These are phyloP conservation scores for Eurosta solidaginis DNA, from an alignment of 1,140 invertebrate species.

Conservation along the genomic window DNA sequence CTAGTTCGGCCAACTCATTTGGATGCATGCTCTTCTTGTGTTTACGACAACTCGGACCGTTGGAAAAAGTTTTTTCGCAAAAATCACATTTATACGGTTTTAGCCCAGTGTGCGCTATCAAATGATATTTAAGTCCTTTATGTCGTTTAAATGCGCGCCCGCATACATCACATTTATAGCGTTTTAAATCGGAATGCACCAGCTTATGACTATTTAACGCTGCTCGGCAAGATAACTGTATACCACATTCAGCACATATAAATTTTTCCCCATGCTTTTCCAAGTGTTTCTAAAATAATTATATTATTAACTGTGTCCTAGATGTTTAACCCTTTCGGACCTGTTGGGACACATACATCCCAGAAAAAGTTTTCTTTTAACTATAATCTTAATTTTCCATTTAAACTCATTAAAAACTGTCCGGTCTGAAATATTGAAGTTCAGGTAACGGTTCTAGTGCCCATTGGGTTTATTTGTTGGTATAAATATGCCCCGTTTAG, in stretches of 20 bases:
- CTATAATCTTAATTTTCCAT: too few species aligned
- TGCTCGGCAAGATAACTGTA: conserved; percentile 52
- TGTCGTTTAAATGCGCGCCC: conserved; percentile 52
- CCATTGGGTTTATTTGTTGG: too few species aligned
- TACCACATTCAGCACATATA: conserved; percentile 56
- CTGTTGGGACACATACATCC: too few species aligned
- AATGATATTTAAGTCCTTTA: conserved; percentile 60
- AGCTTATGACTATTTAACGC: conserved; percentile 57
- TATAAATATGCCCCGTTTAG: too few species aligned
- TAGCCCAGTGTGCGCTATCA: conserved; percentile 60
- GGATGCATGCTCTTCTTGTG: conserved; percentile 62
- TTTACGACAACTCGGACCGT: conserved; percentile 61
- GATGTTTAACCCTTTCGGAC: too few species aligned
- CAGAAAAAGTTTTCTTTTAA: too few species aligned
- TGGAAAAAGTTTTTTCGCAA: conserved; percentile 62
- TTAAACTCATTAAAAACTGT: too few species aligned
- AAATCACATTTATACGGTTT: conserved; percentile 62
- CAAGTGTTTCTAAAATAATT: conserved; percentile 20
- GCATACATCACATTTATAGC: conserved; percentile 56
- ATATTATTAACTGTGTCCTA: too few species aligned
- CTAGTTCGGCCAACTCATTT: conserved; percentile 57
- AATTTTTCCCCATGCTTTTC: conserved; percentile 56
- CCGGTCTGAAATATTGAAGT: too few species aligned
- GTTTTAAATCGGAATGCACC: conserved; percentile 51
- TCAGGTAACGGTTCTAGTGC: too few species aligned